phyloP scores from a whole-genome alignment of 1,140 invertebrate species.

The Paraescarpia echinospica region DNA sequence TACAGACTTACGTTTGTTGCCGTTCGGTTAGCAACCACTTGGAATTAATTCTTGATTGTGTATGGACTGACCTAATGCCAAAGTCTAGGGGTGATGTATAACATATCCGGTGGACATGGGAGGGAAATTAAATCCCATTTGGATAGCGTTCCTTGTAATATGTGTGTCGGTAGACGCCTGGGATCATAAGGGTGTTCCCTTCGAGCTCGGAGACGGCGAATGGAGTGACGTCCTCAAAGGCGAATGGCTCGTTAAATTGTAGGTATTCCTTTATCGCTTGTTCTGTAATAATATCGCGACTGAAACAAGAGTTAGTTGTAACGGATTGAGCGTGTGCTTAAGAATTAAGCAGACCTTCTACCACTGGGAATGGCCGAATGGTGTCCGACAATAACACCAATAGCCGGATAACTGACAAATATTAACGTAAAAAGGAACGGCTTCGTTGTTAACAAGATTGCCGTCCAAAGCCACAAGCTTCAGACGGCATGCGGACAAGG shows the following conservation, averaged over 20 bases:
- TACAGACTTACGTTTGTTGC: not conserved
- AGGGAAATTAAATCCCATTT: not conserved
- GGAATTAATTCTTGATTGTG: not conserved
- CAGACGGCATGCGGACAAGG: no score
- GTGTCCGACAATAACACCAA: no score
- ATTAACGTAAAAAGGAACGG: no score
- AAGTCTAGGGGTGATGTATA: not conserved
- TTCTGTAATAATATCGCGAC: not conserved
- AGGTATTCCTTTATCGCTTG: not conserved
- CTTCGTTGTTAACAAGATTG: no score
- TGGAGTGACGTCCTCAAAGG: not conserved
- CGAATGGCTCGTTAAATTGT: not conserved
- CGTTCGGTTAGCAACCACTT: not conserved
- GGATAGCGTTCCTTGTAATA: not conserved
- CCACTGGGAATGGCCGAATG: no score
- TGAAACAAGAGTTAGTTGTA: not conserved
- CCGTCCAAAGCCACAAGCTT: no score
- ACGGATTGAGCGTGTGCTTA: no score
- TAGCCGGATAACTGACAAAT: no score
- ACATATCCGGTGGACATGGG: not conserved
- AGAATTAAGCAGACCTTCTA: no score
- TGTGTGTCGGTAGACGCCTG: not conserved
- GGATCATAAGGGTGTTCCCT: not conserved
- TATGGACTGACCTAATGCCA: not conserved
- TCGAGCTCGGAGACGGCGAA: not conserved